Percentiles rank a stretch among this genome's conserved stretches.
These are phyloP conservation scores for Dioctria linearis DNA, from an alignment of 2,888 invertebrate genomes.

Conservation along the genomic window DNA sequence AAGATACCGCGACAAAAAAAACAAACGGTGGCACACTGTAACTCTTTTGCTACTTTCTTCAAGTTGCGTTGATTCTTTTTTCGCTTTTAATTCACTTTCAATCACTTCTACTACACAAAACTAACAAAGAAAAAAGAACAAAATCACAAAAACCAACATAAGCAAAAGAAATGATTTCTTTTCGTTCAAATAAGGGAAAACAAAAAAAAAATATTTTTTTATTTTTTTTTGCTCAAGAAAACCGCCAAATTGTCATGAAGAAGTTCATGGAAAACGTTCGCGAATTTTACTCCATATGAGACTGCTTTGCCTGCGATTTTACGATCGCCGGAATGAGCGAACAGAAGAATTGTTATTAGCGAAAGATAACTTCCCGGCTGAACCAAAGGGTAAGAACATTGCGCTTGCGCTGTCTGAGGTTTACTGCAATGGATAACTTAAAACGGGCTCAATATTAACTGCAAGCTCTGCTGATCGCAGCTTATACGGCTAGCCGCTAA, in stretches of 20 bases:
- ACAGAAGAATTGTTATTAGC: background rate
- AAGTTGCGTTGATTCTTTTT: too few relatives aligned
- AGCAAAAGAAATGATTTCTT: background rate
- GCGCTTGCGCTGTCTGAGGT: slow-evolving; percentile 53
- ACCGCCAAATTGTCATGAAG: slow-evolving; percentile 18
- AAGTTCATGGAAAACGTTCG: background rate
- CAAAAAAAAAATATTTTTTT: background rate
- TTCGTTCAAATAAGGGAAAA: background rate
- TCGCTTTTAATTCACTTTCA: too few relatives aligned
- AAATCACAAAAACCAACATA: slow-evolving; percentile 2
- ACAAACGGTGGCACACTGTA: too few relatives aligned
- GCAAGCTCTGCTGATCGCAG: slow-evolving; percentile 19
- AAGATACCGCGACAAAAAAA: background rate
- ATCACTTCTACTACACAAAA: too few relatives aligned
- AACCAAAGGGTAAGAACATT: slow-evolving; percentile 48
- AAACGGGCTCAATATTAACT: slow-evolving; percentile 47
- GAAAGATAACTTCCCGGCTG: slow-evolving; percentile 13
- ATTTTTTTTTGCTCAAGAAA: too few relatives aligned
- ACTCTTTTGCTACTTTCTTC: too few relatives aligned
- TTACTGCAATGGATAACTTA: slow-evolving; percentile 51
- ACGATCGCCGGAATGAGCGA: background rate
- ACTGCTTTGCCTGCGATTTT: background rate
- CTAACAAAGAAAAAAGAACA: background rate
- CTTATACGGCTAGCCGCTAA: background rate
- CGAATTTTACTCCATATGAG: background rate